These are phyloP conservation scores for Neoarius graeffei DNA, from an alignment of 2,113 vertebrate genomes.

Conservation along the genomic window DNA sequence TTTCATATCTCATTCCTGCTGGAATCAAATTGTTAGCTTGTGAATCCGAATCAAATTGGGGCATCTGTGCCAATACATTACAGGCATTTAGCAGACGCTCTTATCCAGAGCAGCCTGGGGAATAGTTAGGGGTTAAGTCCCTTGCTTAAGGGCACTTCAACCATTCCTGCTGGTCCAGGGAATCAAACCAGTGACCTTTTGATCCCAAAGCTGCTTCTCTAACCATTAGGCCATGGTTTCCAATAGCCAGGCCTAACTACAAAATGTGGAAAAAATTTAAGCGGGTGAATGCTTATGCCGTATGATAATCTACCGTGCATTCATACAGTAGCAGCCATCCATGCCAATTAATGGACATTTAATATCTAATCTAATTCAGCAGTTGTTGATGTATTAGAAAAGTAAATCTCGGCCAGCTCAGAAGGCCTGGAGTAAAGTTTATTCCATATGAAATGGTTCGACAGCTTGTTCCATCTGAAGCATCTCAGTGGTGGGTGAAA, in stretches of 20 bases:
- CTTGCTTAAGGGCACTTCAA: too few relatives aligned
- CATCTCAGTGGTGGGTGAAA: background rate
- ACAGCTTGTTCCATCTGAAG: constrained; percentile 4
- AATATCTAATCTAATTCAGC: background rate
- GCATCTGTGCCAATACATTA: too few relatives aligned
- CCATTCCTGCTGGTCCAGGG: too few relatives aligned
- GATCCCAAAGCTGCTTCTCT: too few relatives aligned
- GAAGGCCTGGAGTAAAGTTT: background rate
- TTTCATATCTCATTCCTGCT: too few relatives aligned
- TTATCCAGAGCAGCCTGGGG: too few relatives aligned
- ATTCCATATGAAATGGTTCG: background rate
- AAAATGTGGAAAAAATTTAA: background rate
- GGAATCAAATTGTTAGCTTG: too few relatives aligned
- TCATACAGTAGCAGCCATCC: background rate
- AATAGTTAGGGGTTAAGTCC: too few relatives aligned
- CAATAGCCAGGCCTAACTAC: background rate
- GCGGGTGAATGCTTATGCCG: background rate
- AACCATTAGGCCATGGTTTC: too few relatives aligned
- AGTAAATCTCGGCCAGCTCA: background rate
- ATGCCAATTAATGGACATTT: background rate
- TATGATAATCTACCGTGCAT: background rate
- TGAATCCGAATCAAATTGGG: too few relatives aligned
- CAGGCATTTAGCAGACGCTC: too few relatives aligned
- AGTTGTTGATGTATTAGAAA: background rate
- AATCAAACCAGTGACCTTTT: too few relatives aligned